Base-by-base conservation (phyloP, 2,797 vertebrate genomes). In the Oryzias dopingdopingensis region DNA sequence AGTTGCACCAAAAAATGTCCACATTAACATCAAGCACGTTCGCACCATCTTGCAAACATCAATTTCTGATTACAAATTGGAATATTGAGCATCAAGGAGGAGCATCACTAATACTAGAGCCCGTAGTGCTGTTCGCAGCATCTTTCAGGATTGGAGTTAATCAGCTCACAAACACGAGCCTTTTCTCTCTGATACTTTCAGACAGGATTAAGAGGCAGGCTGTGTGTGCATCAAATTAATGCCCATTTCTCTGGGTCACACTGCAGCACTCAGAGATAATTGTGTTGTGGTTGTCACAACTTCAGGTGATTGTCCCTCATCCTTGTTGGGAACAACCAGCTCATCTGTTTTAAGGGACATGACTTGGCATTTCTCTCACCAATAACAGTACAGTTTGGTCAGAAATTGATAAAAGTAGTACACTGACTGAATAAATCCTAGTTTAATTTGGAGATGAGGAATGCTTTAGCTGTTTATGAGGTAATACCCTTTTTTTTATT, bases 61-160 rank as follows among this genome's bases (percentile, higher is more conserved):
- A 77, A 68, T 76, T 74, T 89, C 72, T 76, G 76, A 82, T 77
- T 77, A 79, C 87, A 86, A 77, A 82, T 77, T 80, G 82, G 82
- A 81, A 82, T 65, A 75, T 81, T 79, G 80, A 85, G 78, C 73
- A 85, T 88, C 80, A 86, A 75, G 88, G 82, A 52, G 83, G 79
- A 89, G 76, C 89, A 84, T 84, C 74, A 70, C 88, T 90, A 90
- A 89, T 83, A 88, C 86, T 83, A 70, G 74, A 88, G 89, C 83
- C 85, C 68, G 82, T 87, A 89, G 87, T 90, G 91, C 86, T 89
- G 91, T 88, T 92, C 88, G 65, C 89, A 90, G 92, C 89, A 90
- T 91, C 88, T 92, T 91, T 90, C 80, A 85, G 83, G 80, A 88
- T 81, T 70, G 83, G 84, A 90, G 89, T 91, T 94, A 92, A 94